Conservation (phyloP, 2,113 vertebrate genomes). For the Silurus asotus region DNA sequence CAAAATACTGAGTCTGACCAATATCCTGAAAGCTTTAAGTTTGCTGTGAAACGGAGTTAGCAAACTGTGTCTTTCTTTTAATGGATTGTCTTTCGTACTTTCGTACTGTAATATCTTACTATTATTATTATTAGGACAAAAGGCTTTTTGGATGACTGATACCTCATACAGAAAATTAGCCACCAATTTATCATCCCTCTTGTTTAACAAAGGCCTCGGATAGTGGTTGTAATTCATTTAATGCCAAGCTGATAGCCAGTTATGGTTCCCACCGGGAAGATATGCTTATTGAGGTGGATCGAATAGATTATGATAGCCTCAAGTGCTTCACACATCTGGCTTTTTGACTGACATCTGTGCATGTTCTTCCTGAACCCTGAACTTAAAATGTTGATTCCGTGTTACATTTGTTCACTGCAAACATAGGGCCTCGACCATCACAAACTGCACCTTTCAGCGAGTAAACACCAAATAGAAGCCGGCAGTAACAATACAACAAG, state of each 20-base stretch:
- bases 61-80: not conserved
- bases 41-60: not conserved
- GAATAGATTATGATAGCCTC: not conserved
- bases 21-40: not conserved
- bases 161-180: not conserved
- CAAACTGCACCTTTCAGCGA: not conserved
- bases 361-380: not conserved
- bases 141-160: not conserved
- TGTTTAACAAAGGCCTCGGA: not conserved
- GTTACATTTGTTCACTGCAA: not conserved
- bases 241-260: not conserved
- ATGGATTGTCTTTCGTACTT: not conserved
- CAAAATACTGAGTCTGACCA: not conserved
- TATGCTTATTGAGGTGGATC: not conserved
- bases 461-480: not conserved
- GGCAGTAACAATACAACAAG: not conserved
- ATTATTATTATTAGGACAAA: not conserved
- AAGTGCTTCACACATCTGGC: not conserved
- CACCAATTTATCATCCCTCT: not conserved
- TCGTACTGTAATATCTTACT: not conserved
- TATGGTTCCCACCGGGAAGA: not conserved
- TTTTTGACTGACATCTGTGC: not conserved
- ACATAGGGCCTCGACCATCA: not conserved
- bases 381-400: not conserved
- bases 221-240: slow-evolving; percentile 4